phyloP scores from a whole-genome alignment of 1,140 invertebrate genomes.

The Leptinotarsa texana region DNA sequence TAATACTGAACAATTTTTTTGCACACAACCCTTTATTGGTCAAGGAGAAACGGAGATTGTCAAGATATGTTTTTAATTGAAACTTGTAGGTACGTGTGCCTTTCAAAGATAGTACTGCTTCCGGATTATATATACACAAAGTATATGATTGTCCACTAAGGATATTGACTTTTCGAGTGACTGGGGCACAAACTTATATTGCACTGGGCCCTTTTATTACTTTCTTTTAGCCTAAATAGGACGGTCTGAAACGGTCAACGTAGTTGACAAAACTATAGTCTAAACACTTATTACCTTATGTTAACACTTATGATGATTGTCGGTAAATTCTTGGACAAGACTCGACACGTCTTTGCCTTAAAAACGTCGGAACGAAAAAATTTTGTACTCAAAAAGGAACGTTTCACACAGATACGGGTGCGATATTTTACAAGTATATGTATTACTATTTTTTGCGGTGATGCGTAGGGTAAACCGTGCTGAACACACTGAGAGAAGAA shows the following conservation, averaged over 20 bases:
- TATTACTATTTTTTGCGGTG: constrained; percentile 11
- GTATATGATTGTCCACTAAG: constrained; percentile 28
- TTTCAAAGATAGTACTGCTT: constrained; percentile 5
- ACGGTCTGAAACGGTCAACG: constrained; percentile 38
- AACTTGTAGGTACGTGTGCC: constrained; percentile 45
- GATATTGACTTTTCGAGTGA: constrained; percentile 26
- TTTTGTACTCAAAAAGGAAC: constrained; percentile 28
- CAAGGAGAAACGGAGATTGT: constrained; percentile 17
- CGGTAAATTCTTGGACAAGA: constrained; percentile 56
- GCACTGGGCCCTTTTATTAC: constrained; percentile 27
- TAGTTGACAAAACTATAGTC: constrained; percentile 18
- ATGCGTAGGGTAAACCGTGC: constrained; percentile 7
- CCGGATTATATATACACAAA: constrained; percentile 16
- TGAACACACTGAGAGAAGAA: neutral
- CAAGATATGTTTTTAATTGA: constrained; percentile 50
- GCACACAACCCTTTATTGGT: constrained; percentile 36
- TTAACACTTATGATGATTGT: constrained; percentile 50
- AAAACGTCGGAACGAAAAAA: constrained; percentile 48
- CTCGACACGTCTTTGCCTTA: constrained; percentile 54
- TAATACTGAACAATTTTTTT: constrained; percentile 34
- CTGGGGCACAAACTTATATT: constrained; percentile 21
- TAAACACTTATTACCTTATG: constrained; percentile 27
- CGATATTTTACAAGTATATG: constrained; percentile 14
- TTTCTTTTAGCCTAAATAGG: constrained; percentile 18
- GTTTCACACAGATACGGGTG: constrained; percentile 12